These are phyloP conservation scores for Campylomormyrus numenius DNA, from an alignment of 2,113 vertebrate species.

Conservation along the genomic window DNA sequence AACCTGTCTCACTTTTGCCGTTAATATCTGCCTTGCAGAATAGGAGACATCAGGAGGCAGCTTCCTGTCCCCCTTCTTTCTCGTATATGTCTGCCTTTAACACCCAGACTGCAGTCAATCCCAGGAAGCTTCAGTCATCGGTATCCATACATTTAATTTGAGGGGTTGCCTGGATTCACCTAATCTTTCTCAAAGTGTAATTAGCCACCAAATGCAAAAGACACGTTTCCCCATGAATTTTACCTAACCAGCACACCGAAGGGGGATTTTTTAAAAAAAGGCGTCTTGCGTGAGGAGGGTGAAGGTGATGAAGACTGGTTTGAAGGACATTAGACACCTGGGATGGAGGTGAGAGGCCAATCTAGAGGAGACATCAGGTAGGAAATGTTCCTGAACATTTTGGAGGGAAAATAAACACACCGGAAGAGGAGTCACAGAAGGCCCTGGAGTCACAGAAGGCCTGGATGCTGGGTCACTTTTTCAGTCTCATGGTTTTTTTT, in stretches of 20 bases:
- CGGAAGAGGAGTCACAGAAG: not conserved
- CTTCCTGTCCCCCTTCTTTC: slow-evolving; percentile 8
- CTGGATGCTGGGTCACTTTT: not conserved
- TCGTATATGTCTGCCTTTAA: slow-evolving; percentile 59
- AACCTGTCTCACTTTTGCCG: not conserved
- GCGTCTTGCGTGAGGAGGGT: not conserved
- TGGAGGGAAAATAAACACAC: not conserved
- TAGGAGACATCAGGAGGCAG: not conserved
- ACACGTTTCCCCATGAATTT: slow-evolving; percentile 56
- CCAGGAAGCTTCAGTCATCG: slow-evolving; percentile 72
- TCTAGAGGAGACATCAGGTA: not conserved
- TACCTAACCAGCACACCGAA: not conserved
- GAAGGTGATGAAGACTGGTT: not conserved
- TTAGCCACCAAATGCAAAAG: slow-evolving; percentile 72
- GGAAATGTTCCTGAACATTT: not conserved
- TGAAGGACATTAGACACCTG: not conserved
- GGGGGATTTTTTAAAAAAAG: not conserved
- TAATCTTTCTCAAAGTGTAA: slow-evolving; percentile 78
- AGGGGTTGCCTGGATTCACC: slow-evolving; percentile 56
- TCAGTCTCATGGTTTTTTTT: not conserved
- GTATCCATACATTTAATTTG: slow-evolving; percentile 81
- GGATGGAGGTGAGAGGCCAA: not conserved
- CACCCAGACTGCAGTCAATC: slow-evolving; percentile 68
- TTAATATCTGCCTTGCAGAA: slow-evolving; percentile 18
- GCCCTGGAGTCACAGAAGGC: not conserved